phyloP scores from a whole-genome alignment of 2,888 invertebrate genomes.

The Meghimatium bilineatum region DNA sequence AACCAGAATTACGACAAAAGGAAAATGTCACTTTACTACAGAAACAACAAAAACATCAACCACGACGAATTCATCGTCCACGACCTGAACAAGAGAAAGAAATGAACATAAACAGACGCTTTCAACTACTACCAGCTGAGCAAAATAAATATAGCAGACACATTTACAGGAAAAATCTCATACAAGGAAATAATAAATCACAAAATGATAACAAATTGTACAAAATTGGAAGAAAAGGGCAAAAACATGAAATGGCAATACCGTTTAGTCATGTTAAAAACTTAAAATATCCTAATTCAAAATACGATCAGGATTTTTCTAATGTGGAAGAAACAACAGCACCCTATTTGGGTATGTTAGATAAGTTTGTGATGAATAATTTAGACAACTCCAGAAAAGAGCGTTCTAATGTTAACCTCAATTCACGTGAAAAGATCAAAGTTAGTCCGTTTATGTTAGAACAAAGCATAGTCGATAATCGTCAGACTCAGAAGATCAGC shows the following conservation, averaged over 20 bases:
- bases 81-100: no score
- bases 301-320: neutral
- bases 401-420: neutral
- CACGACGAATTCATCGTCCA: no score
- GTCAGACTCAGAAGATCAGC: neutral
- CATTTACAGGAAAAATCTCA: neutral
- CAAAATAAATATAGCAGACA: neutral
- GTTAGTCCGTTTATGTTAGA: neutral
- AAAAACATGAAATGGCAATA: no score
- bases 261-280: neutral
- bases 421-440: neutral
- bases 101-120: no score
- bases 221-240: no score
- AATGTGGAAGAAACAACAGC: neutral
- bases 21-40: no score
- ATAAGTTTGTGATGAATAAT: neutral
- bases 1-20: no score
- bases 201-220: neutral
- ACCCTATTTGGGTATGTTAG: neutral
- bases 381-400: neutral
- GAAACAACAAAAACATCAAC: no score
- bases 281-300: neutral
- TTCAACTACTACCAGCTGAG: neutral
- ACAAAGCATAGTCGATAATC: neutral
- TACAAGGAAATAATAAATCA: neutral